Evolutionary conservation across 2,888 invertebrate species (phyloP).

Genomic region (Drosophila rubida): DNA sequence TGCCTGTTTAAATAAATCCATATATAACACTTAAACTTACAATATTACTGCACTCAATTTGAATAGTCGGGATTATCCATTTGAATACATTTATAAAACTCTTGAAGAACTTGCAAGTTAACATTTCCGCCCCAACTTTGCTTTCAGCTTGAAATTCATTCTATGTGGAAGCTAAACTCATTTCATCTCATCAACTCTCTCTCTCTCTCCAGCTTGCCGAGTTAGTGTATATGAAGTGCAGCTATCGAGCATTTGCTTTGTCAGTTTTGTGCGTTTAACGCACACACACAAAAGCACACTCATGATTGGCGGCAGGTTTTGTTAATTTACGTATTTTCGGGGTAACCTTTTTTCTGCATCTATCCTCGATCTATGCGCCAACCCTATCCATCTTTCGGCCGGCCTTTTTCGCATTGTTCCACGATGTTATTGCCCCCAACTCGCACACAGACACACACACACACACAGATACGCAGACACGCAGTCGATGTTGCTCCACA

Average conservation of each 20-base stretch:
- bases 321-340: slow-evolving; percentile 73
- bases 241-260: background rate
- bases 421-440: slow-evolving; percentile 16
- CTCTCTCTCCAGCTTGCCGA: too few species aligned
- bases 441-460: slow-evolving; percentile 1
- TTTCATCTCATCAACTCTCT: too few species aligned
- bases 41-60: too few species aligned
- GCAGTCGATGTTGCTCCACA: slow-evolving; percentile 26
- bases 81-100: too few species aligned
- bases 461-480: background rate
- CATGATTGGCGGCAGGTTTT: slow-evolving; percentile 79
- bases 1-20: too few species aligned
- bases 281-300: slow-evolving; percentile 4
- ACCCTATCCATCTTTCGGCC: slow-evolving; percentile 14
- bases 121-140: too few species aligned
- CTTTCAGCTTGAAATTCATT: too few species aligned
- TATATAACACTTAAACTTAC: too few species aligned
- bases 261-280: background rate
- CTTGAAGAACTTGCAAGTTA: too few species aligned
- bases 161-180: too few species aligned
- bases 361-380: slow-evolving; percentile 38
- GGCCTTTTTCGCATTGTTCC: slow-evolving; percentile 45
- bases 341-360: slow-evolving; percentile 40
- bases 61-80: too few species aligned
- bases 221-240: too few species aligned